Evolutionary conservation across 2,888 invertebrate species (phyloP), one percentile per base, ranked within the genome.

Genomic region (Diaprepes abbreviatus): DNA sequence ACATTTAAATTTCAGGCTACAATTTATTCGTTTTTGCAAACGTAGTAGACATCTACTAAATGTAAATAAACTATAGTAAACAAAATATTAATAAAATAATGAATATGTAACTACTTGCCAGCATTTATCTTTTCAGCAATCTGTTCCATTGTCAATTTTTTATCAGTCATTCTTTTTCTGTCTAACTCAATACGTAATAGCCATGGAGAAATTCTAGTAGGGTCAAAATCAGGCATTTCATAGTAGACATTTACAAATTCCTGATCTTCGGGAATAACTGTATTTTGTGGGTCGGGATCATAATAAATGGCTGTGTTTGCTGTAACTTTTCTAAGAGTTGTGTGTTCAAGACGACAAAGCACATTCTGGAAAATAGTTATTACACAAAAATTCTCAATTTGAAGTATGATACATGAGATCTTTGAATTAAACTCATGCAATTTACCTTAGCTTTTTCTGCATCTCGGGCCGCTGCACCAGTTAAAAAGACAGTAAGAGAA

Each of bases 161-260:
- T 99, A 85, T 99, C 99, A 55, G 77, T 76, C 81, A 98, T 98
- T 79, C 98, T 89, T 84, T 99, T 99, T 65, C 99, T 91, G 85
- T 99, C 99, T 66, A 99, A 86, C 83, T 99, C 99, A 76, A 99
- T 97, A 86, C 99, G 94, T 45, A 99, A 86, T 35, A 99, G 43
- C 99, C 99, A 99, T 0, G 99, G 97, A 0, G 98, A 98, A 75
- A 98, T 97, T 77, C 97, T 91, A 0, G 96, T 94, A 0, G 98
- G 96, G 84, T 99, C 98, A 83, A 98, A 98, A 84, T 99, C 99
- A 10, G 98, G 98, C 98, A 99, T 99, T 88, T 99, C 99, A 82
- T 99, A 99, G 84, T 99, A 99, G 40, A 99, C 97, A 84, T 98
- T 98, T 0, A 99, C 98, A 85, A 98, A 99, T 82, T 98, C 99